Evolutionary conservation across 35 echinoderm and acorn worm species (phyloP).

Genomic region (Anneissia japonica): DNA sequence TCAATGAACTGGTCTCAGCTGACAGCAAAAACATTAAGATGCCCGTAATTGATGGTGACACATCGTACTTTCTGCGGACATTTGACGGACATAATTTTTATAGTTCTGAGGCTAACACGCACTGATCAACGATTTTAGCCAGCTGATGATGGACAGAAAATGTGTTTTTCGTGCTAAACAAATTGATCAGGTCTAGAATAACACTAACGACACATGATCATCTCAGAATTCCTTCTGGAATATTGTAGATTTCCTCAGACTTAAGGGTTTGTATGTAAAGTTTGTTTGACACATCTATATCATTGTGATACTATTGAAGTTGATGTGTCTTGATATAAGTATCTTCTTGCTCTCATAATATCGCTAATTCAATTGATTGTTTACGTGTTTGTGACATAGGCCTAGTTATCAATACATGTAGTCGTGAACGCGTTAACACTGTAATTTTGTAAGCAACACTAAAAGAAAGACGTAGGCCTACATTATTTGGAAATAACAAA

Average conservation of each 20-base stretch:
- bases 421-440: no score
- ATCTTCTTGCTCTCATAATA: background rate
- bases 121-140: background rate
- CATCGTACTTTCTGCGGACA: background rate
- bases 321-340: background rate
- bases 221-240: background rate
- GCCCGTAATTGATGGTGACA: background rate
- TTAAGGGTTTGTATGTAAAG: background rate
- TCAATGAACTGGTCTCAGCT: background rate
- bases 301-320: background rate
- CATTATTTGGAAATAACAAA: no score
- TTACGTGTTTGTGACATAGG: no score
- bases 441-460: no score
- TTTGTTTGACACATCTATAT: background rate
- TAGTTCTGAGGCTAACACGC: background rate
- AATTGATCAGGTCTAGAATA: background rate
- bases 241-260: background rate
- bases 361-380: no score
- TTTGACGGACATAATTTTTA: background rate
- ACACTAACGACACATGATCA: background rate
- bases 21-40: background rate
- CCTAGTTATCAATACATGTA: no score
- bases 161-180: background rate
- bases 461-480: no score
- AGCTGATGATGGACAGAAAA: background rate